Base-by-base conservation (phyloP, 2,888 invertebrate species). In the Oligia fasciuncula region DNA sequence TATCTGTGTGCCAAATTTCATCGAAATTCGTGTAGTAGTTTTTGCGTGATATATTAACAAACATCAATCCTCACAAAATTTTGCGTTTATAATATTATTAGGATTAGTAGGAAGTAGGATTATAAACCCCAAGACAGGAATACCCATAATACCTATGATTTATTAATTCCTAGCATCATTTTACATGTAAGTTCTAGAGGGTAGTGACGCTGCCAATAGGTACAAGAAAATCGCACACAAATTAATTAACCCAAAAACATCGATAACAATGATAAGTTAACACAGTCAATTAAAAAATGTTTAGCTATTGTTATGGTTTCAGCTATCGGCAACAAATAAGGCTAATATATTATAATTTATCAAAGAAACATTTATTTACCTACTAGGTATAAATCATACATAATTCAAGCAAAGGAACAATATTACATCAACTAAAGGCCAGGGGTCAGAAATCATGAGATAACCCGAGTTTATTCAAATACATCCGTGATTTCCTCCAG, bases 401-500 rank as follows among this genome's bases (percentile, higher is more conserved):
- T 85, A 80, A 82, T 85, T 82, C 69, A 82, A 57, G 40, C 23
- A 65, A 40, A 40, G 40, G 40, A 40, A 40, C 40, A 5, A 40
- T 5, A 17, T 68, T 74, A 54, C 68, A 69, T 43, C 60, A 72
- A 54, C 40, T 35, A 67, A 81, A 85, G 57, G 49, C 66, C 67
- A 70, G 14, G 62, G 85, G 73, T 77, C 73, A 68, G 63, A 63
- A 74, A 77, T 74, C 73, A 74, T 43, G 65, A 77, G 77, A 74
- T 72, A 77, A 69, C 77, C 71, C 76, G 35, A 65, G 60, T 72
- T 72, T 74, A 77, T 78, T 62, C 75, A 72, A 72, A 70, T 73
- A 85, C 46, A 71, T 40, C 63, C 68, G n/a, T 77, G 84, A 83
- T 83, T 85, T 83, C 83, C 85, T 83, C 14, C 8, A 85, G 83